Evolutionary conservation across 2,797 vertebrate genomes (phyloP), one percentile per base, ranked within the genome.

Genomic region (Jordanella pulchra): DNA sequence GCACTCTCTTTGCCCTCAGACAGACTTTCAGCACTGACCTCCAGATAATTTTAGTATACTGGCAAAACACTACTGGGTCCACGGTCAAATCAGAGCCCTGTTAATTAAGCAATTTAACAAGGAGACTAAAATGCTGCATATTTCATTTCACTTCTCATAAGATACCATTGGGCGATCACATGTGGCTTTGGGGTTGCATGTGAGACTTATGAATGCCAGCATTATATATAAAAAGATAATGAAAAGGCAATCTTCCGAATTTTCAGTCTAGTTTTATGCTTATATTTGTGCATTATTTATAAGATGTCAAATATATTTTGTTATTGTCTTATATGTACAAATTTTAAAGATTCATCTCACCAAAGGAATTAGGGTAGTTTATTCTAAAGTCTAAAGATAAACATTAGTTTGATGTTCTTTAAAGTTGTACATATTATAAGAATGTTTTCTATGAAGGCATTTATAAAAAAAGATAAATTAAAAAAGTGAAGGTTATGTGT

Each of bases 1-100:
- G 68, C 80, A 79, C 55, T 90, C 82, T 87, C 84, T 91, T 86
- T 90, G 86, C 87, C 89, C 88, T 89, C 80, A 72, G 73, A 89
- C 77, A 83, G 60, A 89, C 85, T 85, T 75, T 81, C 66, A 72
- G 1, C 73, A 76, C 76, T 90, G 87, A 92, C 88, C 85, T 89
- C 84, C 48, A 84, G 76, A 83, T 84, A 76, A 85, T 85, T 85
- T 76, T 75, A 72, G 75, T 72, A 69, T 79, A 64, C 79, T 75
- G 81, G 78, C 76, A 86, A 82, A 79, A 84, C 65, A 80, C 83
- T 85, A 75, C 73, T 67, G n/a, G 67, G 67, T 80, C 67, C 78
- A 83, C 67, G 60, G 71, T 78, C 78, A 53, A 44, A 81, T 79
- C 68, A 72, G 76, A 77, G 68, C 79, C 21, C 67, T 75, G 82